Base-by-base conservation (phyloP, 2,888 invertebrate genomes). In the Patella pellucida region DNA sequence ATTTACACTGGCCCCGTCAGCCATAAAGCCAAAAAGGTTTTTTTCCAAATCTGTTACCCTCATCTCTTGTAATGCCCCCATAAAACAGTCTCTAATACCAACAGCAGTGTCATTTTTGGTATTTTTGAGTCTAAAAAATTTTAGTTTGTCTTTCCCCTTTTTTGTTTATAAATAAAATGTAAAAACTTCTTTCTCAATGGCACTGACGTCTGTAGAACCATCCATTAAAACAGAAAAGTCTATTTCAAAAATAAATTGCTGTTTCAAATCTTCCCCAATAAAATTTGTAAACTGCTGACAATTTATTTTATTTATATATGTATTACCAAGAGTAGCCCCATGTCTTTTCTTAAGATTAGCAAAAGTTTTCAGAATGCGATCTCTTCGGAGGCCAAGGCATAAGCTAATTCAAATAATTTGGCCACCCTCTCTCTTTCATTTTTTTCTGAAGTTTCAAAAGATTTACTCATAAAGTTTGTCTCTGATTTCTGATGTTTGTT, bases 1-100 rank as follows among this genome's bases (percentile, higher is more conserved):
- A 52, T 71, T 71, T 52, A 71, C 71, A 50, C 52, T 52, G 12
- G 71, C 71, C 14, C 71, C 71, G 52, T 71, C 71, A 16, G 71
- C 56, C 52, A 50, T 52, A n/a, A 71, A 54, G 16, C 71, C 71
- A 52, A 71, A 11, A 11, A 71, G 27, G 11, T 71, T 15, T 19
- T n/a, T 16, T 2, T 71, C 52, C 16, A 71, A 52, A 19, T 71
- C 71, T 16, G 27, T 71, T 3, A 71, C 52, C 4, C 71, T 52
- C 12, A 71, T 12, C 19, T 71, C 71, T 16, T 11, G 12, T 52
- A 71, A 71, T 16, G 52, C 52, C 14, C 15, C 52, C 14, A 16
- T 23, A 12, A 71, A 27, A 19, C 51, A 52, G 16, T 50, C 56
- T 19, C 52, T 71, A 16, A 71, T 23, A n/a, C 71, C 71, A 12